Evolutionary conservation across 2,888 invertebrate species (phyloP), one percentile per base, ranked within the genome.

Genomic region (Euzophera pinguis): DNA sequence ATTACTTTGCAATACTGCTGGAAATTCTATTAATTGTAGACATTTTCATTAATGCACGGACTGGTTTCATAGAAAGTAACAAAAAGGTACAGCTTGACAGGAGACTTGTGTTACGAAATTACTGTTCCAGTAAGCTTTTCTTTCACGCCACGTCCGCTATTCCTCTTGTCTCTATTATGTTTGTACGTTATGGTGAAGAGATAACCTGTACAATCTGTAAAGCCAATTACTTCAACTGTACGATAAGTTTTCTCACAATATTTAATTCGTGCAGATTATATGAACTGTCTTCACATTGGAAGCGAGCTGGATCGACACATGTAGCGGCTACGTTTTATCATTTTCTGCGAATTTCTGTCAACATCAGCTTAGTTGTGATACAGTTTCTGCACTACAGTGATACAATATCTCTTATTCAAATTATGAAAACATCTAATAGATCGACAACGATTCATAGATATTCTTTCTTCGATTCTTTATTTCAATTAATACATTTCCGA

Each of bases 71-170:
- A 0, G 60, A 71, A 12, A 13, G 57, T 0, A 53, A 54, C 0
- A 59, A 62, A 8, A 61, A 54, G 29, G 57, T 73, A 0, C 43
- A 70, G 0, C 53, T 77, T 8, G 62, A 70, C 4, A 27, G 50
- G 0, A 27, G 50, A 3, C 55, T 58, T 3, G 58, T 65, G 0
- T 14, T 66, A 0, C n/a, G 64, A 0, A 57, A 65, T 3, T 75
- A 67, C 54, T 62, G 65, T 22, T 66, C 66, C 0, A 72, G 59
- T 0, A 68, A 68, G 10, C 35, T 75, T 5, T 74, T 69, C 48
- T 8, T 76, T 0, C 70, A 76, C 38, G 60, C 56, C 0, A 59
- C 59, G 0, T 63, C 68, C 1, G 65, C 71, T 0, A 61, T 73
- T n/a, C 75, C 75, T 0, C 27, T 68, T 0, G 64, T 70, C 16